phyloP scores from a whole-genome alignment of 2,888 invertebrate genomes.

The Drosophila mercatorum region DNA sequence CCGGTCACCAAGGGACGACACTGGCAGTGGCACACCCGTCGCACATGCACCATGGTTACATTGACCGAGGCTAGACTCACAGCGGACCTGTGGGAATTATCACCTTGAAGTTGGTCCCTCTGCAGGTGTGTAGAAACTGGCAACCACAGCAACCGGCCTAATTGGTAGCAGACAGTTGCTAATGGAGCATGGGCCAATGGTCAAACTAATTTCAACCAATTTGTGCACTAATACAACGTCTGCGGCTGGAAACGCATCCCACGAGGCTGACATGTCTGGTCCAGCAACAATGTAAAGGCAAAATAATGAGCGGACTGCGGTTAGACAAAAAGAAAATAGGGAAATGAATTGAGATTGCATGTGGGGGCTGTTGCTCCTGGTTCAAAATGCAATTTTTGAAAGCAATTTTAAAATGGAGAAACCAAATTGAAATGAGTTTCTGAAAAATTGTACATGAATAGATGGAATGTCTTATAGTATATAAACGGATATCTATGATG shows the following conservation, averaged over 20 bases:
- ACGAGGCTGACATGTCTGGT: slow-evolving; percentile 17
- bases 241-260: slow-evolving; percentile 14
- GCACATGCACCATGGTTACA: slow-evolving; percentile 8
- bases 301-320: background rate
- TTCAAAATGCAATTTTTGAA: background rate
- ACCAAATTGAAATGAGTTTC: background rate
- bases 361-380: background rate
- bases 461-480: background rate
- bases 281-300: slow-evolving; percentile 7
- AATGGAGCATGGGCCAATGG: slow-evolving; percentile 9
- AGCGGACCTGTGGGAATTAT: slow-evolving; percentile 27
- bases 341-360: background rate
- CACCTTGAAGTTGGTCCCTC: slow-evolving; percentile 34
- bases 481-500: too few relatives aligned
- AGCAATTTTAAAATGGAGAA: background rate
- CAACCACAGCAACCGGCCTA: slow-evolving; percentile 58
- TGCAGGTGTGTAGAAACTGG: background rate
- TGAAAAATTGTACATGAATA: background rate
- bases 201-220: slow-evolving; percentile 42
- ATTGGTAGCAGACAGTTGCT: slow-evolving; percentile 36
- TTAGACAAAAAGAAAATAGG: background rate
- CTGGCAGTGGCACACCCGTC: slow-evolving; percentile 44
- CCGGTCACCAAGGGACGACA: slow-evolving; percentile 20
- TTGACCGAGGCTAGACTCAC: slow-evolving; percentile 22
- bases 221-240: slow-evolving; percentile 26